These are phyloP conservation scores for Otocyon megalotis DNA, from an alignment of 2,113 vertebrate genomes.

Conservation along the genomic window DNA sequence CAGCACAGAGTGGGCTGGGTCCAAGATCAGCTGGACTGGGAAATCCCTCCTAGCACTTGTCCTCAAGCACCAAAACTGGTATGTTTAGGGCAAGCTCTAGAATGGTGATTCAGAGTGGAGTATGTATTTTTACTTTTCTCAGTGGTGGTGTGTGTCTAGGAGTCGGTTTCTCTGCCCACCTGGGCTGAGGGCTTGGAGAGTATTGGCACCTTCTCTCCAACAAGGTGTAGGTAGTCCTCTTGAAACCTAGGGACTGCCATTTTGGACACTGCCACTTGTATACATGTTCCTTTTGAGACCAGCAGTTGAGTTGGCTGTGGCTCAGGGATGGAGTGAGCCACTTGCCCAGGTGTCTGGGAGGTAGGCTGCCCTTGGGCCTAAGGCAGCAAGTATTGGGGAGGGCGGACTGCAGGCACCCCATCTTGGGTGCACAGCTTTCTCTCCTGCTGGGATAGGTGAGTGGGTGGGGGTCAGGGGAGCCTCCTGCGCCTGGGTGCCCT, in stretches of 20 bases:
- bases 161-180: not conserved
- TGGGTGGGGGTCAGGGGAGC: not conserved
- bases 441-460: not conserved
- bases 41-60: not conserved
- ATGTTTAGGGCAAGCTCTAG: not conserved
- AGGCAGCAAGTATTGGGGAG: not conserved
- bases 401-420: fast-evolving
- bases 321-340: not conserved
- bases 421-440: not conserved
- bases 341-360: not conserved
- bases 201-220: not conserved
- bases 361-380: not conserved
- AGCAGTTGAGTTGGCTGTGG: not conserved
- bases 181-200: not conserved
- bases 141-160: not conserved
- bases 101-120: not conserved
- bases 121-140: not conserved
- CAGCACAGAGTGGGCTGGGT: not conserved
- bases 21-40: not conserved
- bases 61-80: not conserved
- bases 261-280: not conserved
- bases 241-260: not conserved
- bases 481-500: not conserved
- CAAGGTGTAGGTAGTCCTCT: too few species aligned
- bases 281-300: not conserved